phyloP scores from a whole-genome alignment of 2,113 vertebrate genomes.

The Grus americana region DNA sequence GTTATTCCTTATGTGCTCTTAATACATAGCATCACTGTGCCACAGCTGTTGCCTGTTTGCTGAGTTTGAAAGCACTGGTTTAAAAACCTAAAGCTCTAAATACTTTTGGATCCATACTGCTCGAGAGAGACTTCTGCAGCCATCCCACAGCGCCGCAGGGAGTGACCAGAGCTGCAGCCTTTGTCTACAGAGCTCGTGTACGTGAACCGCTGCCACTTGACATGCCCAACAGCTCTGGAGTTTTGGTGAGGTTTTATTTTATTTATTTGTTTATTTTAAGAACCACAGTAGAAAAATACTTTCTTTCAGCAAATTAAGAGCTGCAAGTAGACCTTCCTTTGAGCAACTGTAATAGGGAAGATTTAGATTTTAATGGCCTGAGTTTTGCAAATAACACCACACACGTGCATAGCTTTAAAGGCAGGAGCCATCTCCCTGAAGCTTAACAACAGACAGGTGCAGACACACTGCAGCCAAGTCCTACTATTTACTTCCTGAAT shows the following conservation, averaged over 20 bases:
- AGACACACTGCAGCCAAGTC: not conserved
- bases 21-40: not conserved
- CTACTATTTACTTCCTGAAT: not conserved
- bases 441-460: not conserved
- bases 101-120: not conserved
- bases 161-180: not conserved
- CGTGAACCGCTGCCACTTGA: accelerated
- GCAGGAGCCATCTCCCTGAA: not conserved
- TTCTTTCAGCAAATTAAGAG: not conserved
- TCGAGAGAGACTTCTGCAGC: not conserved
- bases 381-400: not conserved
- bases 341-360: not conserved
- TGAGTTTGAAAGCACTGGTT: not conserved
- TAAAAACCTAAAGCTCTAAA: not conserved
- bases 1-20: not conserved
- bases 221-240: not conserved
- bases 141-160: accelerated
- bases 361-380: not conserved
- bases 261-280: not conserved
- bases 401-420: not conserved
- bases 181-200: accelerated
- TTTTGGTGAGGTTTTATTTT: not conserved
- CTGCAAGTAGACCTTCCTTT: not conserved
- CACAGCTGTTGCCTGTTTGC: not conserved
- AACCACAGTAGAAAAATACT: not conserved